Percentiles rank a stretch among this genome's conserved stretches.
These are phyloP conservation scores for Trididemnum miniatum DNA, from an alignment of 23 tunicate species.

Conservation along the genomic window DNA sequence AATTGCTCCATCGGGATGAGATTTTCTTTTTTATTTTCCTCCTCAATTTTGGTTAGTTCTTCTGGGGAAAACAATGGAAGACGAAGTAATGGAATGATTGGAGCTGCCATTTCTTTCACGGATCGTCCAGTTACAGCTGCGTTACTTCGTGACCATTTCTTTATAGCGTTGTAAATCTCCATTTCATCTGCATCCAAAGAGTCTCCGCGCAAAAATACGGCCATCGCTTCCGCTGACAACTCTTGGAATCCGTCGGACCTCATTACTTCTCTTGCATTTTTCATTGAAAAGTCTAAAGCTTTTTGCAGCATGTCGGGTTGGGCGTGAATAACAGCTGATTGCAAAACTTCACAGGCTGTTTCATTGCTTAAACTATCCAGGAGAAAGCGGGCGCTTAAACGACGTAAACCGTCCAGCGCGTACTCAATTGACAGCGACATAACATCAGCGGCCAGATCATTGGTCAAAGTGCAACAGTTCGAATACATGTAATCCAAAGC, in stretches of 20 bases:
- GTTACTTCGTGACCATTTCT: constrained; percentile 63
- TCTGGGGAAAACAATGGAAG: constrained; percentile 69
- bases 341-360: constrained; percentile 75
- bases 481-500: constrained; percentile 94
- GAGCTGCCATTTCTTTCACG: constrained; percentile 58
- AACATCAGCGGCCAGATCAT: constrained; percentile 83
- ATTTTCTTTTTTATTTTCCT: constrained; percentile 62
- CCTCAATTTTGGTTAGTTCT: constrained; percentile 82
- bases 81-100: constrained; percentile 65
- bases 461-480: constrained; percentile 92
- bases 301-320: constrained; percentile 80
- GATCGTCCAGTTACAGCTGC: constrained; percentile 44
- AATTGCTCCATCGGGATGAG: constrained; percentile 83
- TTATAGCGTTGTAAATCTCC: constrained; percentile 70
- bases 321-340: constrained; percentile 73
- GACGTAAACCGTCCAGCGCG: constrained; percentile 78
- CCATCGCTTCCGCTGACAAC: constrained; percentile 68
- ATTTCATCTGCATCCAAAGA: constrained; percentile 82
- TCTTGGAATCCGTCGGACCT: constrained; percentile 60
- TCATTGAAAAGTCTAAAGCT: constrained; percentile 58
- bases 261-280: constrained; percentile 55
- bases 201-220: constrained; percentile 76
- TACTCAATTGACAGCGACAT: constrained; percentile 81
- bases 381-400: constrained; percentile 58
- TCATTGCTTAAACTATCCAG: constrained; percentile 64